phyloP scores from a whole-genome alignment of 2,888 invertebrate genomes.

The Cynaeus angustus region DNA sequence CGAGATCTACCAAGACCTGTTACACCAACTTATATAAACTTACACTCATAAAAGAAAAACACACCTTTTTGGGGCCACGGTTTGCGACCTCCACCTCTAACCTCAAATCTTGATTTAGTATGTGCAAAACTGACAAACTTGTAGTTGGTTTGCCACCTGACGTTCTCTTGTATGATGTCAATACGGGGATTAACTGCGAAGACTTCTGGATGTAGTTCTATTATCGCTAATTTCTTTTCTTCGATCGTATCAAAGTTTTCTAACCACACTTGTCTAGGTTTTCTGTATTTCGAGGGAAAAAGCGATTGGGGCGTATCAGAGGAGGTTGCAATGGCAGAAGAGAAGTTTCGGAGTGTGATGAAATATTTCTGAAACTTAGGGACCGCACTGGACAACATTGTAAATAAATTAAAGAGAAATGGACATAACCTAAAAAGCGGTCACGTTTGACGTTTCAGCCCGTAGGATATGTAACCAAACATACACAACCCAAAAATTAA shows the following conservation, averaged over 20 bases:
- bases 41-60: neutral
- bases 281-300: slow-evolving; percentile 74
- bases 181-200: slow-evolving; percentile 89
- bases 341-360: neutral
- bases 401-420: too few relatives aligned
- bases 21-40: neutral
- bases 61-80: slow-evolving; percentile 98
- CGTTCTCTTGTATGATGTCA: slow-evolving; percentile 90
- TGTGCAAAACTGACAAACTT: slow-evolving; percentile 87
- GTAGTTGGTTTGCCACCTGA: slow-evolving; percentile 89
- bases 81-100: slow-evolving; percentile 91
- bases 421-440: slow-evolving; percentile 4
- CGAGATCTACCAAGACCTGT: slow-evolving; percentile 84
- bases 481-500: neutral
- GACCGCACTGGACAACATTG: neutral
- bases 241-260: slow-evolving; percentile 86
- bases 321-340: neutral
- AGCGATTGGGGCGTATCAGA: slow-evolving; percentile 70
- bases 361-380: neutral
- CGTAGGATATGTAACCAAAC: neutral
- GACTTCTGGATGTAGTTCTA: slow-evolving; percentile 92
- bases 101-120: slow-evolving; percentile 87
- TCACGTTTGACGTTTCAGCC: neutral
- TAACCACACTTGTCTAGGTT: slow-evolving; percentile 88
- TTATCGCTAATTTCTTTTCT: slow-evolving; percentile 86